A percentile compares a stretch with the other conserved stretches of the same genome.
Evolutionary conservation across 2,888 invertebrate genomes (phyloP).

Genomic region (Eurytoma californica): DNA sequence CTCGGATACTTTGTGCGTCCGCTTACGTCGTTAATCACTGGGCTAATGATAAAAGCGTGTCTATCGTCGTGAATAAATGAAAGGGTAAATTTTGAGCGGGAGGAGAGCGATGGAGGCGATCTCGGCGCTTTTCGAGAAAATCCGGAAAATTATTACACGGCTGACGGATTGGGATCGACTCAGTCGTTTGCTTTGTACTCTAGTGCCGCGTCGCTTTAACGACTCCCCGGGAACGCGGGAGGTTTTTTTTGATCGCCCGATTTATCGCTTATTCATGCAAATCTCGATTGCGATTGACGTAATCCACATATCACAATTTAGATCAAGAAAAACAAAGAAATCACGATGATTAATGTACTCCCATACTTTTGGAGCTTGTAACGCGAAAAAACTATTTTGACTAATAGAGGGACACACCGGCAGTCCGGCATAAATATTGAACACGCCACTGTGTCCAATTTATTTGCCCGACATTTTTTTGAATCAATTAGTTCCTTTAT

Average conservation of each 20-base stretch:
- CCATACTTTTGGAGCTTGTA: too few species aligned
- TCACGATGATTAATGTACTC: too few species aligned
- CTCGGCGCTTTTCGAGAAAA: too few species aligned
- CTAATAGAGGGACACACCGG: not conserved
- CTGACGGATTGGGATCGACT: not conserved
- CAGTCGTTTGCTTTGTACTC: not conserved
- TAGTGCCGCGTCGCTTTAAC: slow-evolving; percentile 4
- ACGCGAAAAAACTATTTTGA: too few species aligned
- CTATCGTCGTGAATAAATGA: not conserved
- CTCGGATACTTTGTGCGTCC: not conserved
- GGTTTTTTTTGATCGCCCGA: slow-evolving; percentile 3
- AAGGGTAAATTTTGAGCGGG: not conserved
- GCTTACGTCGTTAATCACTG: not conserved
- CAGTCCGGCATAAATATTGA: not conserved
- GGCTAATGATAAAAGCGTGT: not conserved
- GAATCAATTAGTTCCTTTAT: slow-evolving; percentile 31
- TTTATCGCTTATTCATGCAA: slow-evolving; percentile 7
- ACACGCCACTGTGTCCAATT: not conserved
- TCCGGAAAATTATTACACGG: not conserved
- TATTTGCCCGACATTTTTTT: slow-evolving; percentile 16
- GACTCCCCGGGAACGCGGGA: not conserved
- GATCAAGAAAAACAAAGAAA: too few species aligned
- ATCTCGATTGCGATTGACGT: slow-evolving; percentile 19
- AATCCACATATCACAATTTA: not conserved
- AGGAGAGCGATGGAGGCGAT: not conserved